These are phyloP conservation scores for Orthonychiurus folsomi DNA, from an alignment of 2,888 invertebrate genomes.

Conservation along the genomic window DNA sequence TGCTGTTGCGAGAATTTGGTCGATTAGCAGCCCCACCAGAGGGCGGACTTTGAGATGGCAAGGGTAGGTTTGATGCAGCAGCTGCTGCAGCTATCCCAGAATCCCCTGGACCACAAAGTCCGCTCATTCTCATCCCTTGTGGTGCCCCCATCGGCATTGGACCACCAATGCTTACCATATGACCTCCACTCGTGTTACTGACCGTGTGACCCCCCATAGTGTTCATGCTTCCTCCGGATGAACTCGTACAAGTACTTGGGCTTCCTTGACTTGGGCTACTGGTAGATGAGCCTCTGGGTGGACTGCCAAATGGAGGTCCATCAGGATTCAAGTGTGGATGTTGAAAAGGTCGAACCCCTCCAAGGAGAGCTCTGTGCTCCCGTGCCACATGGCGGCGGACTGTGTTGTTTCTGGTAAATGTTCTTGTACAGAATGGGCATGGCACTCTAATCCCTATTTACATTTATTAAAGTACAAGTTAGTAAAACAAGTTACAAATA, in stretches of 20 bases:
- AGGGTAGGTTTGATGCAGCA: constrained; percentile 20
- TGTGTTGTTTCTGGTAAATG: constrained; percentile 85
- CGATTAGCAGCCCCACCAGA: constrained; percentile 33
- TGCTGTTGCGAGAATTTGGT: constrained; percentile 39
- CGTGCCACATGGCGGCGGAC: constrained; percentile 82
- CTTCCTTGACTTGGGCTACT: constrained; percentile 40
- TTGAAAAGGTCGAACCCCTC: constrained; percentile 38
- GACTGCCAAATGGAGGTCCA: constrained; percentile 35
- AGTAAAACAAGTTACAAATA: too few species aligned
- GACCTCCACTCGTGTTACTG: constrained; percentile 23
- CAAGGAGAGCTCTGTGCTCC: constrained; percentile 51
- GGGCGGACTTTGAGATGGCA: constrained; percentile 34
- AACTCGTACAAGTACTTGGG: constrained; percentile 35
- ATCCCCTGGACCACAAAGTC: constrained; percentile 31
- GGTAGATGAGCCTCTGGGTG: constrained; percentile 34
- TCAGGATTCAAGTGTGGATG: constrained; percentile 37
- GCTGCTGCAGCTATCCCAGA: constrained; percentile 19
- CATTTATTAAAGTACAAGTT: too few species aligned
- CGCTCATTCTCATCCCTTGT: constrained; percentile 22
- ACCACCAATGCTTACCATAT: constrained; percentile 25
- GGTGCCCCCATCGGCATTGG: constrained; percentile 27
- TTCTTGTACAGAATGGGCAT: constrained; percentile 80
- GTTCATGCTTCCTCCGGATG: constrained; percentile 28
- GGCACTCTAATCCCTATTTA: constrained; percentile 63
- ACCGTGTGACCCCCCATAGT: constrained; percentile 30